These are phyloP conservation scores for Batillaria attramentaria DNA, from an alignment of 1,140 invertebrate genomes.

Conservation along the genomic window DNA sequence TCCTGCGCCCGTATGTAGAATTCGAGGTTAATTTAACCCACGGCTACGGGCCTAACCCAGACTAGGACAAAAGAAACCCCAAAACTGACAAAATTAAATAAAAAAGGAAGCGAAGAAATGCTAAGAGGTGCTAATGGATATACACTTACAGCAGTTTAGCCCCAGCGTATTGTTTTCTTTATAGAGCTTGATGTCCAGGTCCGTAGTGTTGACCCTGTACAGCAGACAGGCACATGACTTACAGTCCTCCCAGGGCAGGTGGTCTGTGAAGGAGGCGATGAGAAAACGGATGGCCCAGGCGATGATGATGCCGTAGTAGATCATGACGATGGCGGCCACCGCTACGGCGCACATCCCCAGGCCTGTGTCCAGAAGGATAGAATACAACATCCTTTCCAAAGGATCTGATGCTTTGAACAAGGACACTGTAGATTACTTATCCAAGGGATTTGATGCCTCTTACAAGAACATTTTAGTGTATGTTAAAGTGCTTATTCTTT, in stretches of 20 bases:
- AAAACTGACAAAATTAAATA: no score
- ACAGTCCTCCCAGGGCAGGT: constrained; percentile 73
- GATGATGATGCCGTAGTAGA: constrained; percentile 74
- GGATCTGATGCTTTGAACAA: no score
- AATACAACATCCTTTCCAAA: not conserved
- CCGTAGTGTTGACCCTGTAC: constrained; percentile 21
- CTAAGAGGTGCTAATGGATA: not conserved
- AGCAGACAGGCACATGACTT: constrained; percentile 61
- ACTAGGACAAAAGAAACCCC: no score
- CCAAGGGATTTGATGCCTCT: no score
- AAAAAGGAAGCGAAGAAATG: not conserved
- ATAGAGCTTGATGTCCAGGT: not conserved
- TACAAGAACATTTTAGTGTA: no score
- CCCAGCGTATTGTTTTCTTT: constrained; percentile 27
- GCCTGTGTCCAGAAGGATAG: constrained; percentile 72
- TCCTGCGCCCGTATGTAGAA: no score
- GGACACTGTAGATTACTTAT: no score
- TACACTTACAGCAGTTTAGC: constrained; percentile 42
- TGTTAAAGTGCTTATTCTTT: no score
- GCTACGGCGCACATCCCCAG: constrained; percentile 82
- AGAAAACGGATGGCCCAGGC: constrained; percentile 70
- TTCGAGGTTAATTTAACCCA: no score
- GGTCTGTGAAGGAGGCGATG: constrained; percentile 65
- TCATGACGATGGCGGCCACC: constrained; percentile 65
- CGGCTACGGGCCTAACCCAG: no score